Conservation (phyloP, 2,113 vertebrate species). For the Gorsachius goisagi region DNA sequence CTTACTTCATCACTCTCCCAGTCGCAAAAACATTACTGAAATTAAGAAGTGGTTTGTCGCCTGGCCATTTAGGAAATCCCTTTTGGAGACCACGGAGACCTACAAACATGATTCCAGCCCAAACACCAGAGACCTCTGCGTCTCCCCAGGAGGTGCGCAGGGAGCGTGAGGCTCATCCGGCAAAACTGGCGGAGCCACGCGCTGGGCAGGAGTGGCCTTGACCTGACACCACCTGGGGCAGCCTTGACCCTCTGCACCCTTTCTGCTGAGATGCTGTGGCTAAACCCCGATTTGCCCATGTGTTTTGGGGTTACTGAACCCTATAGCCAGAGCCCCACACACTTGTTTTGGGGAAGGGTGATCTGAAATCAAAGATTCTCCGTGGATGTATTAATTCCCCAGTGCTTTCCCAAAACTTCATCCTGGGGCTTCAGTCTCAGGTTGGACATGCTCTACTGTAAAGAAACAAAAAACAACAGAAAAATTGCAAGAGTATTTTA, state of each 20-base stretch:
- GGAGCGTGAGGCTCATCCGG: background rate
- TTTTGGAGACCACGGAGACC: background rate
- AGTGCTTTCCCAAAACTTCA: background rate
- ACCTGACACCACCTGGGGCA: background rate
- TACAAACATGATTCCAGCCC: background rate
- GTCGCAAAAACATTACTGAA: accelerated
- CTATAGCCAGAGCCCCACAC: accelerated
- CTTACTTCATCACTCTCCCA: background rate
- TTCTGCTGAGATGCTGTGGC: background rate
- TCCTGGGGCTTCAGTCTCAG: background rate
- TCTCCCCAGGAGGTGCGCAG: accelerated
- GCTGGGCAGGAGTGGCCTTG: background rate
- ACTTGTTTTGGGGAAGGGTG: background rate
- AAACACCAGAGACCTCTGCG: too few species aligned
- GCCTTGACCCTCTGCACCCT: background rate
- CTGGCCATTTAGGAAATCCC: background rate
- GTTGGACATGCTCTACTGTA: background rate
- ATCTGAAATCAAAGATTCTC: background rate
- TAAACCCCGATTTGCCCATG: accelerated
- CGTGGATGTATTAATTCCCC: background rate
- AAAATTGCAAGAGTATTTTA: background rate
- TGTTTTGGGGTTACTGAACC: background rate
- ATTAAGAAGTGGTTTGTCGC: background rate
- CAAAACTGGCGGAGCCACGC: background rate
- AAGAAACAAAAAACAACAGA: background rate